These are phyloP conservation scores for Leptobrachium leishanense DNA, from an alignment of 2,113 vertebrate genomes.

Conservation along the genomic window DNA sequence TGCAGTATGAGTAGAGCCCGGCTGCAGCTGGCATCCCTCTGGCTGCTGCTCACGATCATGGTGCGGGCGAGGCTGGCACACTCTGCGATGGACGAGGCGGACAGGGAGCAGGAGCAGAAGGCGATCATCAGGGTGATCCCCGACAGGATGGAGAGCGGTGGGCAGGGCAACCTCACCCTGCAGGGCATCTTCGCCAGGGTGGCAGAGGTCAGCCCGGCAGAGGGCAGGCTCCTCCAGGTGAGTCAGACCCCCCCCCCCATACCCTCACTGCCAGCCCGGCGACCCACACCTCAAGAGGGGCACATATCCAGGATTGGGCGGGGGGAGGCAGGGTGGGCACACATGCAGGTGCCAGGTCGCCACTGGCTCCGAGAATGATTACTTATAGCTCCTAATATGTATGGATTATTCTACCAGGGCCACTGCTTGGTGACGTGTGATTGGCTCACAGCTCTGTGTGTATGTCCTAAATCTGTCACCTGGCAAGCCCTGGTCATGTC, in stretches of 20 bases:
- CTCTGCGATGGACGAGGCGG: conserved; percentile 74
- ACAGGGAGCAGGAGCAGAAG: conserved; percentile 77
- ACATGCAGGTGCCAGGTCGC: too few species aligned
- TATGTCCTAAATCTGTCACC: too few species aligned
- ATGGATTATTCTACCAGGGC: too few species aligned
- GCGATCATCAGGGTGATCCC: conserved; percentile 89
- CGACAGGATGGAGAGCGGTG: conserved; percentile 79
- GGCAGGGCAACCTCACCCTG: conserved; percentile 76
- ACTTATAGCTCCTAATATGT: too few species aligned
- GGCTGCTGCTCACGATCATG: conserved; percentile 88
- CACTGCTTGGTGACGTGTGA: too few species aligned
- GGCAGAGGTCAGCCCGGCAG: conserved; percentile 79
- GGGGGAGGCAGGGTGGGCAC: too few species aligned
- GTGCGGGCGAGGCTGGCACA: conserved; percentile 82
- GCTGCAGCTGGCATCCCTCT: conserved; percentile 94
- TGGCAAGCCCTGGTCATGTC: too few species aligned
- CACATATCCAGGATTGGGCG: too few species aligned
- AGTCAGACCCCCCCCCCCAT: conserved; percentile 42
- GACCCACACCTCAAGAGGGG: too few species aligned
- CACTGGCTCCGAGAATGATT: too few species aligned
- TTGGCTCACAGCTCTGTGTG: too few species aligned
- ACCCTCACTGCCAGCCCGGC: too few species aligned
- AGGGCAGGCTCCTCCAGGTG: conserved; percentile 96
- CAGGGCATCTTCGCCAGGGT: conserved; percentile 88
- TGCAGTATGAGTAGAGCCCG: conserved; percentile 94